Conservation (phyloP, 1,140 invertebrate species). For the Cyclargus thomasi region DNA sequence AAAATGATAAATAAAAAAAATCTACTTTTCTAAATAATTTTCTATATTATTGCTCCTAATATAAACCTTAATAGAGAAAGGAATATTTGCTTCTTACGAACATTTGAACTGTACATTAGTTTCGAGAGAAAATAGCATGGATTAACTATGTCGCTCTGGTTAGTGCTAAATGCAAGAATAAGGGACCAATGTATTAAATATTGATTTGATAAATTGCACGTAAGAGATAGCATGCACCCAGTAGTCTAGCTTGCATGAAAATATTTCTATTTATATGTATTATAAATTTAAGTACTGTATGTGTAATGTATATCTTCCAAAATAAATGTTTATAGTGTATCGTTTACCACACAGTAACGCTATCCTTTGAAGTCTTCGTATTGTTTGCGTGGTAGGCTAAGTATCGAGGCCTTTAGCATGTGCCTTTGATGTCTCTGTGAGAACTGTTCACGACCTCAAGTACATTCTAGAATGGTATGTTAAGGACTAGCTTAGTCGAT, state of each 20-base stretch:
- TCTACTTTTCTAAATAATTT: not conserved
- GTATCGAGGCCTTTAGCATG: constrained; percentile 7
- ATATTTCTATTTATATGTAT: constrained; percentile 47
- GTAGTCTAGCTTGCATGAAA: constrained; percentile 68
- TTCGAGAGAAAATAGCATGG: constrained; percentile 1
- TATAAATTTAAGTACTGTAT: constrained; percentile 42
- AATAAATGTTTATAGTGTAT: constrained; percentile 52
- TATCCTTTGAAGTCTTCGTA: constrained; percentile 3
- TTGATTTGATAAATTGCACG: constrained; percentile 29
- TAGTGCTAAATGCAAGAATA: not conserved
- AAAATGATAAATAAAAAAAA: not conserved
- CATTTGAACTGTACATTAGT: not conserved
- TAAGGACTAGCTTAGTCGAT: constrained; percentile 50
- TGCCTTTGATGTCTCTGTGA: constrained; percentile 3
- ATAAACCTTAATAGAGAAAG: not conserved
- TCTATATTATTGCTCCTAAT: not conserved
- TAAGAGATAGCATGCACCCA: constrained; percentile 59
- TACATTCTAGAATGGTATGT: constrained; percentile 24
- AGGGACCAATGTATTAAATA: constrained; percentile 29
- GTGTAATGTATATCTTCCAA: constrained; percentile 67
- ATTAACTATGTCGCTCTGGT: constrained; percentile 17
- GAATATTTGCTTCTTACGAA: constrained; percentile 5
- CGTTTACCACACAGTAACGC: constrained; percentile 7
- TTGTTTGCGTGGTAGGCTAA: constrained; percentile 9
- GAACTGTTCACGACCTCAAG: not conserved